Evolutionary conservation across 2,888 invertebrate species (phyloP).

Genomic region (Hirtodrosophila alboralis): DNA sequence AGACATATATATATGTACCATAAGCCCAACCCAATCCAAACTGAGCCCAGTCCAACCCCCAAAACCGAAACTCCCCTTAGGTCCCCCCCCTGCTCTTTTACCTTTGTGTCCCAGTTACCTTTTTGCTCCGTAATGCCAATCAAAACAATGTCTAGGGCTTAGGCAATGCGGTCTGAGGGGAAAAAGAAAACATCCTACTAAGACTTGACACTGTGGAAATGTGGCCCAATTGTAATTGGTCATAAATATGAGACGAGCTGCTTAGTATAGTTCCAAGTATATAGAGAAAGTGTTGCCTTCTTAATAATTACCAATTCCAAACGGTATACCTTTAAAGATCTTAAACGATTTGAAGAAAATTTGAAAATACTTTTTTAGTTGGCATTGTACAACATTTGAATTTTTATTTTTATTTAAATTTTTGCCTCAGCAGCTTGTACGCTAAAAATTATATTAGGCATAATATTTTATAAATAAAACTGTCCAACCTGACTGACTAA

Average conservation of each 20-base stretch:
- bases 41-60: slow-evolving; percentile 2
- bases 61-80: slow-evolving; percentile 6
- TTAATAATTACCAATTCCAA: neutral
- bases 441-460: too few relatives aligned
- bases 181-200: neutral
- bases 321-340: too few relatives aligned
- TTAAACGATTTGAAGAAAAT: too few relatives aligned
- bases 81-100: neutral
- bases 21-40: neutral
- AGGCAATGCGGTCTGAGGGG: slow-evolving; percentile 7
- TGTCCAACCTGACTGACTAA: too few relatives aligned
- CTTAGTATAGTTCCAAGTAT: slow-evolving; percentile 3
- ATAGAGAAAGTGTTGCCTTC: too few relatives aligned
- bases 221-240: slow-evolving; percentile 40
- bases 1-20: too few relatives aligned
- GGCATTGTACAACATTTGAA: too few relatives aligned
- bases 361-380: too few relatives aligned
- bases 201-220: neutral
- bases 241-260: slow-evolving; percentile 49
- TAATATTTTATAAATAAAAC: too few relatives aligned
- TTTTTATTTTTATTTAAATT: too few relatives aligned
- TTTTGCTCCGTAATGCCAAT: slow-evolving; percentile 45
- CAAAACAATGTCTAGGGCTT: slow-evolving; percentile 42
- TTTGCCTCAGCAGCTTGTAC: too few relatives aligned
- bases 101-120: slow-evolving; percentile 1